A percentile compares a stretch with the other conserved stretches of the same genome.
Conservation (phyloP, 2,888 invertebrate genomes). For the Eupeodes latifasciatus region DNA sequence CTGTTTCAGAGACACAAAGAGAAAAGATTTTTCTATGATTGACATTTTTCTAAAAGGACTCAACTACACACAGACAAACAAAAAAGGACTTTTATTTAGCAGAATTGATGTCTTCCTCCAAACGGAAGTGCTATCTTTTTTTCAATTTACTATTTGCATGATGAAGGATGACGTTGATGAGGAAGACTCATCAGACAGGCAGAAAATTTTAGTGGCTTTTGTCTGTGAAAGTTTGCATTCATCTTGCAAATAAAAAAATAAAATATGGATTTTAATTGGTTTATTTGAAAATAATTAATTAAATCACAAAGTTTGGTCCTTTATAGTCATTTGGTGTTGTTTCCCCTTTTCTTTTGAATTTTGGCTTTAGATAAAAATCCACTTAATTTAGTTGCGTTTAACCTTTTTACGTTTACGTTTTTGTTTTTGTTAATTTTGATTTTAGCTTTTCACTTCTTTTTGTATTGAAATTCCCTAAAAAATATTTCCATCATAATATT, state of each 20-base stretch:
- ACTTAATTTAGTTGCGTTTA: slow-evolving; percentile 38
- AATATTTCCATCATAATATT: slow-evolving; percentile 38
- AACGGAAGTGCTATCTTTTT: slow-evolving; percentile 27
- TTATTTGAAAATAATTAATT: slow-evolving; percentile 63
- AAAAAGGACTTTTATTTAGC: background rate
- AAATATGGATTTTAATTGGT: slow-evolving; percentile 58
- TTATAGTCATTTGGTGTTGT: background rate
- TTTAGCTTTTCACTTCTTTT: background rate
- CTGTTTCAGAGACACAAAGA: background rate
- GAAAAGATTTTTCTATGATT: slow-evolving; percentile 22
- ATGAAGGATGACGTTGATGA: background rate
- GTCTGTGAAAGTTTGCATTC: slow-evolving; percentile 50
- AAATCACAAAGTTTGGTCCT: slow-evolving; percentile 49
- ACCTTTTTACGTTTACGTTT: slow-evolving; percentile 21
- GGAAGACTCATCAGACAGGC: background rate
- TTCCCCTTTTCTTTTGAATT: background rate
- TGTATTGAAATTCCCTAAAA: slow-evolving; percentile 44
- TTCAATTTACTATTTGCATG: slow-evolving; percentile 15
- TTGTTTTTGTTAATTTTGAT: background rate
- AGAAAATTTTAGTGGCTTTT: background rate
- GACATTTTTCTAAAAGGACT: slow-evolving; percentile 19
- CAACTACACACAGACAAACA: background rate
- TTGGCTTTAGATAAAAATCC: slow-evolving; percentile 46
- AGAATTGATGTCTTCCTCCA: slow-evolving; percentile 18
- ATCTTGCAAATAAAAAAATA: slow-evolving; percentile 5